These are phyloP conservation scores for Butorides virescens DNA, from an alignment of 2,113 vertebrate species.

Conservation along the genomic window DNA sequence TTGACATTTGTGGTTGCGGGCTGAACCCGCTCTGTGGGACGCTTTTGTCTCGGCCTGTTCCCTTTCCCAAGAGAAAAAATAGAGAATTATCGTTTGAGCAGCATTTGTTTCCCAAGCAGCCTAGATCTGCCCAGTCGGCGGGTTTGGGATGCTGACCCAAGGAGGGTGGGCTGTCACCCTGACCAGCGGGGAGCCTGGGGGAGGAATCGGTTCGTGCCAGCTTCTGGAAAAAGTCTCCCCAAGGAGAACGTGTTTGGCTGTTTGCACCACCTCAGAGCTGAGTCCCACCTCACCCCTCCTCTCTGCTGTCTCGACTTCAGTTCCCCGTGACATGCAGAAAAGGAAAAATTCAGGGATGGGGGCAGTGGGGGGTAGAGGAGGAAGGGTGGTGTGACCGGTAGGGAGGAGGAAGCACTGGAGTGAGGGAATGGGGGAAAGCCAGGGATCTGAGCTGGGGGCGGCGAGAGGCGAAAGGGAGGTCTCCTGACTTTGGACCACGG, in stretches of 20 bases:
- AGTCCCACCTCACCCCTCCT: not conserved
- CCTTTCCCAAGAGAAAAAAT: not conserved
- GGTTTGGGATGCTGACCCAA: not conserved
- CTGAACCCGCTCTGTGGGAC: not conserved
- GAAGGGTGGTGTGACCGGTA: rapidly evolving
- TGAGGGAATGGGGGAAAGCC: not conserved
- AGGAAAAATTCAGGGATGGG: not conserved
- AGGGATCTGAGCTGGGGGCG: not conserved
- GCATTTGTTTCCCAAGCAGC: not conserved
- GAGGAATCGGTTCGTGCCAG: rapidly evolving
- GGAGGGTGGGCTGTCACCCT: not conserved
- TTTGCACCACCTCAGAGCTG: not conserved
- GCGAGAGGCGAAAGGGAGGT: not conserved
- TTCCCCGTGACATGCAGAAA: not conserved
- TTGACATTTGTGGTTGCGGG: not conserved
- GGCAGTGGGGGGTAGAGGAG: not conserved
- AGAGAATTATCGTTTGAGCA: not conserved
- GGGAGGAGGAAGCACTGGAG: not conserved
- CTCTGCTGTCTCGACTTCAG: not conserved
- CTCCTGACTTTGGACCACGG: not conserved
- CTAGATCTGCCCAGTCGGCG: not conserved
- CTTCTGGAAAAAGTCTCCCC: not conserved
- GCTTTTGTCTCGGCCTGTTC: not conserved
- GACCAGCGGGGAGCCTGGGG: not conserved
- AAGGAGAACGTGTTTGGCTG: not conserved